These are phyloP conservation scores for Gymnocheta viridis DNA, from an alignment of 2,888 invertebrate genomes.

Conservation along the genomic window DNA sequence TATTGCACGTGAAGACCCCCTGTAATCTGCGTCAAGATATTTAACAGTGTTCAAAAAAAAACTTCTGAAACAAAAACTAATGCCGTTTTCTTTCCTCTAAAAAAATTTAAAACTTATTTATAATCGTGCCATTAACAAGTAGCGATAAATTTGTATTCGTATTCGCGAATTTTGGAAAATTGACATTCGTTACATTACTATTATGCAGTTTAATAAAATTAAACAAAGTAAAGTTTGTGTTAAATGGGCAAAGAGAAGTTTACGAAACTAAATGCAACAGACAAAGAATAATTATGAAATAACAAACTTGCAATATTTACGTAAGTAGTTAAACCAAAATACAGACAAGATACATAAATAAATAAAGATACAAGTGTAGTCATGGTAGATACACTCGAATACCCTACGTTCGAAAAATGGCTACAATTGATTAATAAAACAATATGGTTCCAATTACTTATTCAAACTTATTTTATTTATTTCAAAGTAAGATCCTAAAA, in stretches of 20 bases:
- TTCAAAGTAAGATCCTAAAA: background rate
- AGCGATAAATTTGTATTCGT: too few relatives aligned
- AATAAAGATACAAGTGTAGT: background rate
- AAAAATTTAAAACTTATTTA: too few relatives aligned
- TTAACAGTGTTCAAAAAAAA: too few relatives aligned
- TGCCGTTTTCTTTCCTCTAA: too few relatives aligned
- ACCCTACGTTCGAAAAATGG: background rate
- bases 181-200: too few relatives aligned
- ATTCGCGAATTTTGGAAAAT: too few relatives aligned
- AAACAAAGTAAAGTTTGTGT: constrained; percentile 57
- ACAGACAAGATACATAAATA: background rate
- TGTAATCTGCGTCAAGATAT: too few relatives aligned
- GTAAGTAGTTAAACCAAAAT: background rate
- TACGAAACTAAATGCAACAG: background rate
- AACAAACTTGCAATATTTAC: background rate
- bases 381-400: background rate
- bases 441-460: background rate
- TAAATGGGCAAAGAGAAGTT: constrained; percentile 68
- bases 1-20: too few relatives aligned
- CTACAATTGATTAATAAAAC: background rate
- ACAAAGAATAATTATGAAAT: constrained; percentile 1
- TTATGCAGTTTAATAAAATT: constrained; percentile 34
- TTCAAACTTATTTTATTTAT: background rate
- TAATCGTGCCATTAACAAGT: too few relatives aligned
- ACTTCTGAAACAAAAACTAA: too few relatives aligned